Evolutionary conservation across 2,888 invertebrate genomes (phyloP), one percentile per base, ranked within the genome.

Genomic region (Agriotes lineatus): DNA sequence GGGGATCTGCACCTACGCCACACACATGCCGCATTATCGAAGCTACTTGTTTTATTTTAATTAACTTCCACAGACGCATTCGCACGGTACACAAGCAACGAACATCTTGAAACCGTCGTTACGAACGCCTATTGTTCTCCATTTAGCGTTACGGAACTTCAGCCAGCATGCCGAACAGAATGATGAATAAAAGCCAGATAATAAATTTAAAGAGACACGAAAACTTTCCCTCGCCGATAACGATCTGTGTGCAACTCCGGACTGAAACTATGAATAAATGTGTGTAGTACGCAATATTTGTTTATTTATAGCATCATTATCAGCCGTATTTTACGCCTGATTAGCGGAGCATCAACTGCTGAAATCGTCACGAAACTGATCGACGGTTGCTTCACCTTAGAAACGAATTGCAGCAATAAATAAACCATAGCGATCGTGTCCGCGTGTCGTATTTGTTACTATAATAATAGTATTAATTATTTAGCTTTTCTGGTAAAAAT

Each of bases 191-290:
- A n/a, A 52, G 52, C 52, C 33, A 18, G 25, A 52, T 33, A 52
- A 52, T 52, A 52, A 52, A 52, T 52, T 52, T 52, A 33, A 52
- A 33, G 52, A 52, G 52, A 52, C 52, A 52, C 18, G 33, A 52
- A 52, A 30, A 52, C 52, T 52, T 52, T 52, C 52, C 52, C 52
- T 52, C n/a, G 25, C 33, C 16, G 33, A 52, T 6, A n/a, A 52
- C 33, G 12, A 7, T 33, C 18, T 19, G 18, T 22, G 12, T 52
- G 52, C 52, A 52, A 33, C 12, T 30, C n/a, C 18, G 33, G 10
- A 25, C 22, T 30, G 30, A 30, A 14, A 52, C 20, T 16, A 9
- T 33, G 33, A 52, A 52, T 52, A 16, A 52, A 33, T 52, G 35
- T 18, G 16, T 18, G 18, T 16, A 33, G 6, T 52, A 52, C 52